phyloP scores from a whole-genome alignment of 2,113 vertebrate species.

The Stomatorhinus ivindoensis region DNA sequence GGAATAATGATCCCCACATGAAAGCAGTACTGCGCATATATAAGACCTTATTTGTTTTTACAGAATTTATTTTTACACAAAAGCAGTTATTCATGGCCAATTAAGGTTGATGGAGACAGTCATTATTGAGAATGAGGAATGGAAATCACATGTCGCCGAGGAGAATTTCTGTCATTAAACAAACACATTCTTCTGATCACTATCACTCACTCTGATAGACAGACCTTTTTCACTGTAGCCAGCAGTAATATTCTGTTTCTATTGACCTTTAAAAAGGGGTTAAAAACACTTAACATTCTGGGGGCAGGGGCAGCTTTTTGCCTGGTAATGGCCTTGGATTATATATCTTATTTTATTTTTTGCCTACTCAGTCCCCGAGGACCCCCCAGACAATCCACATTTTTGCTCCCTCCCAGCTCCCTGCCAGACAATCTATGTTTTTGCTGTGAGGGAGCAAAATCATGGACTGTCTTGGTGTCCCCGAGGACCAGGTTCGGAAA shows the following conservation, averaged over 20 bases:
- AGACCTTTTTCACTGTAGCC: conserved; percentile 16
- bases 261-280: conserved; percentile 24
- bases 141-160: neutral
- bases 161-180: neutral
- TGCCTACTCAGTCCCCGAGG: neutral
- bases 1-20: neutral
- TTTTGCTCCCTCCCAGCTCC: neutral
- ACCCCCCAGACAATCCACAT: neutral
- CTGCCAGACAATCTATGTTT: neutral
- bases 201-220: conserved; percentile 34
- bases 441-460: neutral
- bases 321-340: neutral
- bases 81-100: neutral
- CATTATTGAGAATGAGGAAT: neutral
- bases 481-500: neutral
- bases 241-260: conserved; percentile 35
- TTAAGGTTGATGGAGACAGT: conserved; percentile 11
- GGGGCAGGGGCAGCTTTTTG: neutral
- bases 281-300: neutral
- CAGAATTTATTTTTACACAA: neutral
- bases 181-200: conserved; percentile 30
- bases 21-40: neutral
- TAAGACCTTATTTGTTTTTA: conserved; percentile 2
- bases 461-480: neutral
- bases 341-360: neutral